A percentile compares a stretch with the other conserved stretches of the same genome.
Evolutionary conservation across 2,888 invertebrate genomes (phyloP).

Genomic region (Callimorpha dominula): DNA sequence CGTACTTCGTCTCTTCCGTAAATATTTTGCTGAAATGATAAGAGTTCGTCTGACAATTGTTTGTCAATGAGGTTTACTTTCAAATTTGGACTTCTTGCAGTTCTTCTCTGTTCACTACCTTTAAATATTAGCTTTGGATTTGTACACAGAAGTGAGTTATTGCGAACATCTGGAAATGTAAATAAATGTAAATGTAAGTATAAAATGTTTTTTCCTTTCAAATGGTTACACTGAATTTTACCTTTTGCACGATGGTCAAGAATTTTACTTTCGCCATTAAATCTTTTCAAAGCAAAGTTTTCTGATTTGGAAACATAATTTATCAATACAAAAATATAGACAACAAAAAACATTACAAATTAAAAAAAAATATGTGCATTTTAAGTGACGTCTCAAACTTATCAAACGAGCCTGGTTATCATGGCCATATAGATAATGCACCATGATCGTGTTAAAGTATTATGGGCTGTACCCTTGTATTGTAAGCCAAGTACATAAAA

Average conservation of each 20-base stretch:
- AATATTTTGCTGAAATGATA: conserved; percentile 68
- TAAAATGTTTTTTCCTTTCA: neutral
- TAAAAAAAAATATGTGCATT: conserved; percentile 64
- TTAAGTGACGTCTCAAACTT: conserved; percentile 53
- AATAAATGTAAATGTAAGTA: neutral
- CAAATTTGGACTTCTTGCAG: conserved; percentile 54
- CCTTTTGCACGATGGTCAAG: neutral
- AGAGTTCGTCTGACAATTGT: conserved; percentile 74
- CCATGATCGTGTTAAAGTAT: neutral
- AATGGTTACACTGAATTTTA: neutral
- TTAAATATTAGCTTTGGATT: conserved; percentile 50
- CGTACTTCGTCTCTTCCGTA: conserved; percentile 60
- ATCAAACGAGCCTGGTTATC: neutral
- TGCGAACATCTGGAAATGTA: conserved; percentile 50
- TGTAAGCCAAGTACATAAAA: neutral
- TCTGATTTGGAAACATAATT: conserved; percentile 53
- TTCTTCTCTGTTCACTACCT: conserved; percentile 50
- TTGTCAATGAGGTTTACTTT: conserved; percentile 71
- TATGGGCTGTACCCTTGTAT: neutral
- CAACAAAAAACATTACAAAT: conserved; percentile 79
- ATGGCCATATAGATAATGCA: conserved; percentile 9
- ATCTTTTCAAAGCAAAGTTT: conserved; percentile 51
- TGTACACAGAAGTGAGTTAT: conserved; percentile 33
- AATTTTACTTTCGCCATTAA: conserved; percentile 20
- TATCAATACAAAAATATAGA: conserved; percentile 67